Evolutionary conservation across 2,113 vertebrate species (phyloP).

Genomic region (Tragelaphus imberbis): DNA sequence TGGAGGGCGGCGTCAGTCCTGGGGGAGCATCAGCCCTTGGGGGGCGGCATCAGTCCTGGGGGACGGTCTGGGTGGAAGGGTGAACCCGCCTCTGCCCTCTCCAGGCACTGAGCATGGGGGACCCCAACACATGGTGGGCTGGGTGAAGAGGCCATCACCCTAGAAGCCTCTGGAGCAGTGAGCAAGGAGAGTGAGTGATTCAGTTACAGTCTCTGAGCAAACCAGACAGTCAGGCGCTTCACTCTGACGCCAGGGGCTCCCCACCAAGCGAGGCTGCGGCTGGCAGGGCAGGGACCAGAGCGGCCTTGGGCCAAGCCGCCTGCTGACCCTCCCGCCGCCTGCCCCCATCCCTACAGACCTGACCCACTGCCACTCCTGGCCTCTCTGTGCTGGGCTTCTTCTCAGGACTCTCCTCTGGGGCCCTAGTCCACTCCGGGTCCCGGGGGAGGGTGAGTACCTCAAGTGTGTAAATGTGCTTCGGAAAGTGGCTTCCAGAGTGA

Average conservation of each 20-base stretch:
- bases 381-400: not conserved
- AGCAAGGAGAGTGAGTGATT: not conserved
- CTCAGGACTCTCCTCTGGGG: not conserved
- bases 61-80: accelerated
- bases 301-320: accelerated
- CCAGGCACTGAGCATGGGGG: accelerated
- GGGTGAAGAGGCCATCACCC: not conserved
- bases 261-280: accelerated
- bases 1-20: accelerated
- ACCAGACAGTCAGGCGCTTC: not conserved
- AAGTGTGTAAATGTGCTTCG: accelerated
- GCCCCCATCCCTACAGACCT: no score
- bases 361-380: not conserved
- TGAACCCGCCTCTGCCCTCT: accelerated
- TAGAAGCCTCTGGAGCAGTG: not conserved
- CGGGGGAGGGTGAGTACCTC: accelerated
- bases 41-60: accelerated
- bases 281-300: accelerated
- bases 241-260: accelerated
- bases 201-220: not conserved
- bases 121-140: accelerated
- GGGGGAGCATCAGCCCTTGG: accelerated
- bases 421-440: no score
- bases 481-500: accelerated
- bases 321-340: accelerated